Evolutionary conservation across 2,888 invertebrate genomes (phyloP).

Genomic region (Mechanitis messenoides): DNA sequence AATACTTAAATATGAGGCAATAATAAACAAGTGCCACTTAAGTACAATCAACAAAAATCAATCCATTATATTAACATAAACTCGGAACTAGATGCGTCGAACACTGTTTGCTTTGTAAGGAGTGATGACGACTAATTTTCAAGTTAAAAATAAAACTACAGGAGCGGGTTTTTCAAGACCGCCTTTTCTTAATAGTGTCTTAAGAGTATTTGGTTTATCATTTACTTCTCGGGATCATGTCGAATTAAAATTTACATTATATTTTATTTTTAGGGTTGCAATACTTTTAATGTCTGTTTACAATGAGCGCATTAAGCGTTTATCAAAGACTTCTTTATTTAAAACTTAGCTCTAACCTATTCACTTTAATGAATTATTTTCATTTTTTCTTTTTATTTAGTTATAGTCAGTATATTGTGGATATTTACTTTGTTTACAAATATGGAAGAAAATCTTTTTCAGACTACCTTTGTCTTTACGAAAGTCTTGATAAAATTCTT

Average conservation of each 20-base stretch:
- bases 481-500: constrained; percentile 13
- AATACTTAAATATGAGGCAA: no score
- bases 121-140: background rate
- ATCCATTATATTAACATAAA: no score
- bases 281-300: constrained; percentile 3
- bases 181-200: constrained; percentile 10
- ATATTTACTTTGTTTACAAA: constrained; percentile 8
- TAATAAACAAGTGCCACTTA: no score
- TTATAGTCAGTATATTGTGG: constrained; percentile 11
- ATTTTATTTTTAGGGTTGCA: constrained; percentile 11
- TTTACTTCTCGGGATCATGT: constrained; percentile 6
- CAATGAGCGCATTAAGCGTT: constrained; percentile 3
- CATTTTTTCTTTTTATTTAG: constrained; percentile 5
- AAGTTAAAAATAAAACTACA: background rate
- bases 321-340: constrained; percentile 7
- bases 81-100: no score
- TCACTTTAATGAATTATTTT: constrained; percentile 3
- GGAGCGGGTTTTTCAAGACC: constrained; percentile 13
- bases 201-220: constrained; percentile 16
- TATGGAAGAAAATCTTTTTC: constrained; percentile 12
- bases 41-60: no score
- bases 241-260: constrained; percentile 8
- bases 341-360: background rate
- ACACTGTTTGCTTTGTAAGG: no score
- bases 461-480: constrained; percentile 12